These are phyloP conservation scores for Dysdera silvatica DNA, from an alignment of 1,140 invertebrate genomes.

Conservation along the genomic window DNA sequence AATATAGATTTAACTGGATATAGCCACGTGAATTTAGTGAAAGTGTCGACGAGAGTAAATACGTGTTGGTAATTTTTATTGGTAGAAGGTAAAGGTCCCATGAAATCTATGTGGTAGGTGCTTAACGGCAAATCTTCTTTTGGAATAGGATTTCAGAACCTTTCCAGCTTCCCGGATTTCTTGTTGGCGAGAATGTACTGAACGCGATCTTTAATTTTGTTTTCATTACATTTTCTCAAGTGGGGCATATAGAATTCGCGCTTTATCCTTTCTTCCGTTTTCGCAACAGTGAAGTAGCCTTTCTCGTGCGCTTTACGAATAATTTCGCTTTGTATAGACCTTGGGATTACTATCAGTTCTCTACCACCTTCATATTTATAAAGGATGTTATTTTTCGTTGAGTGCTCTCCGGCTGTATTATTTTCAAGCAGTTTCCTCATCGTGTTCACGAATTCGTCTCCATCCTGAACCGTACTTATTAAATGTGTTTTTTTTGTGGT, in stretches of 20 bases:
- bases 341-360: not conserved
- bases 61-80: not conserved
- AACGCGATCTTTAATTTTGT: not conserved
- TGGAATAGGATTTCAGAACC: not conserved
- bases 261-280: not conserved
- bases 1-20: not conserved
- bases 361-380: not conserved
- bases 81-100: not conserved
- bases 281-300: not conserved
- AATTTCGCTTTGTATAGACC: not conserved
- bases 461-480: not conserved
- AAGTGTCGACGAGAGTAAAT: not conserved
- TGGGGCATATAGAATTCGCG: not conserved
- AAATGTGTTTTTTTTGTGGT: not conserved
- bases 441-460: not conserved
- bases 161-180: not conserved
- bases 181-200: not conserved
- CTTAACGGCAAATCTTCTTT: not conserved
- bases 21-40: not conserved
- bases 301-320: not conserved
- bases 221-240: not conserved
- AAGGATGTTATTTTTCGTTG: not conserved
- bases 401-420: not conserved
- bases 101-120: slow-evolving; percentile 3
- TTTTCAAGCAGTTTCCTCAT: not conserved